Percentiles rank a stretch among this genome's conserved stretches.
phyloP scores from a whole-genome alignment of 2,797 vertebrate species.

The Macropus fuliginosus region DNA sequence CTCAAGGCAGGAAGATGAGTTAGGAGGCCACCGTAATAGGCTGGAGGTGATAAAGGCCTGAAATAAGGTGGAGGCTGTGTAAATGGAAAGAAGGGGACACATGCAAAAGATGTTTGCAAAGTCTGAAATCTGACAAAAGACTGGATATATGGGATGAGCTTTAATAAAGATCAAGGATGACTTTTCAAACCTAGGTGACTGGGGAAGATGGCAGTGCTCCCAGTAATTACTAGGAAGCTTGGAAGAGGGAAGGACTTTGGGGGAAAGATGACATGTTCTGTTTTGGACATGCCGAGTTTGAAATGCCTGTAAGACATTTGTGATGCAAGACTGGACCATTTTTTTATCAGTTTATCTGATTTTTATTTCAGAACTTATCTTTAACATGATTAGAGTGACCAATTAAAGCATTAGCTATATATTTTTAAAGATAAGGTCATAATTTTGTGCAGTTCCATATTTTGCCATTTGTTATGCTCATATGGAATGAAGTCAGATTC shows the following conservation, averaged over 20 bases:
- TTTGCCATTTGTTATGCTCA: not conserved
- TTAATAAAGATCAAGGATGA: not conserved
- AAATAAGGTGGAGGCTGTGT: not conserved
- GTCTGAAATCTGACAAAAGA: not conserved
- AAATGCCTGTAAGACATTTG: not conserved
- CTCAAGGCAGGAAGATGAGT: not conserved
- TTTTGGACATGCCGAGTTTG: not conserved
- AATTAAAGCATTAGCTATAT: not conserved
- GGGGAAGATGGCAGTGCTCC: not conserved
- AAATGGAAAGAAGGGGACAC: not conserved
- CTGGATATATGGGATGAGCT: not conserved
- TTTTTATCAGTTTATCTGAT: not conserved
- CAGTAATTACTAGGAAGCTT: not conserved
- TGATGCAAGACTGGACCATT: not conserved
- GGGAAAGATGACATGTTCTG: not conserved
- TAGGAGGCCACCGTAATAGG: not conserved
- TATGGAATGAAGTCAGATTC: not conserved
- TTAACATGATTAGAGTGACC: not conserved
- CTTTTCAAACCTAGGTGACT: not conserved
- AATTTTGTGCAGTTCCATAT: not conserved
- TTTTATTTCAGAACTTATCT: not conserved
- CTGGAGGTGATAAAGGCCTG: not conserved
- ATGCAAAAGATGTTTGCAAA: not conserved
- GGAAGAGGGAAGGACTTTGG: not conserved
- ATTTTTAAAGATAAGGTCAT: not conserved